A percentile compares a stretch with the other conserved stretches of the same genome.
Evolutionary conservation across 2,113 vertebrate genomes (phyloP).

Genomic region (Montifringilla adamsi): DNA sequence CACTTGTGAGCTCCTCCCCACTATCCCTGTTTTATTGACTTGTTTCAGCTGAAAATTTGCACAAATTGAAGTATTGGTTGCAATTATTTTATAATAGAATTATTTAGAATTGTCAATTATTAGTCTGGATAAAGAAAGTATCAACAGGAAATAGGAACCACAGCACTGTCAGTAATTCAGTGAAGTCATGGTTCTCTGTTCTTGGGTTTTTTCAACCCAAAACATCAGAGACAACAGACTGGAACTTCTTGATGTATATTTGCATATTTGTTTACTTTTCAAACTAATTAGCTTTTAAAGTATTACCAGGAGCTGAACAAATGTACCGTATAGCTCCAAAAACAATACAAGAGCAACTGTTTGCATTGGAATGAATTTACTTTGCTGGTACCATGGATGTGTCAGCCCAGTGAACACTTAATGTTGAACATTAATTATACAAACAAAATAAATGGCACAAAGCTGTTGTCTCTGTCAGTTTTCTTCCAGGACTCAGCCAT

Average conservation of each 20-base stretch:
- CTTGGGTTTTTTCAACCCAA: constrained; percentile 13
- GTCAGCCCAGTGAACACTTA: constrained; percentile 56
- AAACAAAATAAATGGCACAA: constrained; percentile 55
- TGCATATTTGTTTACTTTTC: constrained; percentile 62
- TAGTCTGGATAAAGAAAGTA: not conserved
- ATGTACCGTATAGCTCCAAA: not conserved
- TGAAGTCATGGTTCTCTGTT: not conserved
- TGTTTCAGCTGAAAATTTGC: not conserved
- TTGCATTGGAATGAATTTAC: constrained; percentile 63
- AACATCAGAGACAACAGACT: constrained; percentile 31
- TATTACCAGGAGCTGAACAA: constrained; percentile 54
- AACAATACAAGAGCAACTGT: constrained; percentile 56
- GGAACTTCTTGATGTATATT: constrained; percentile 33
- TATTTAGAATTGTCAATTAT: not conserved
- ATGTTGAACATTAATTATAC: constrained; percentile 61
- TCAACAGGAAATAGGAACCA: not conserved
- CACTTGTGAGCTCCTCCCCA: not conserved
- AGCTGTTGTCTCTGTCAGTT: constrained; percentile 28
- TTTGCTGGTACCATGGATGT: constrained; percentile 1
- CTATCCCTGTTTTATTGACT: not conserved
- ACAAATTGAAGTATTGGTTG: not conserved
- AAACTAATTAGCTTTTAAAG: constrained; percentile 68
- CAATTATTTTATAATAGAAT: not conserved
- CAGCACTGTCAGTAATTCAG: not conserved
- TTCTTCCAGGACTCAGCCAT: constrained; percentile 27